These are phyloP conservation scores for Urophycis tenuis DNA, from an alignment of 2,797 vertebrate species.

Conservation along the genomic window DNA sequence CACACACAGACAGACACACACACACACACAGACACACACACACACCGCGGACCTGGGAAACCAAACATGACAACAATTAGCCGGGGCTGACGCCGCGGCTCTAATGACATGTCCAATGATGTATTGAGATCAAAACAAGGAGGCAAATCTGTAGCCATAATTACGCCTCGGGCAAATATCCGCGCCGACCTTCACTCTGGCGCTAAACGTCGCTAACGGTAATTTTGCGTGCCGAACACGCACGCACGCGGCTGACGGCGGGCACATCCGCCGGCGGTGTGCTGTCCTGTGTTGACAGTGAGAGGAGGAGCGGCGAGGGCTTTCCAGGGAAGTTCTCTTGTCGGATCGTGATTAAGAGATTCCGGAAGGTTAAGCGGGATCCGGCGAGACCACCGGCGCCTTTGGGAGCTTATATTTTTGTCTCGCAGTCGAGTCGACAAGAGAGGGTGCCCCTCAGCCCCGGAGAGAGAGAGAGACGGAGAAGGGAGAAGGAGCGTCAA, in stretches of 20 bases:
- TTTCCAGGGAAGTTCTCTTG: not conserved
- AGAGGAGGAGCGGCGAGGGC: not conserved
- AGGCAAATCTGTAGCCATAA: constrained; percentile 13
- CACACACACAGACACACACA: too few relatives aligned
- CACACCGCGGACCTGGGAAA: constrained; percentile 16
- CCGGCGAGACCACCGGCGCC: constrained; percentile 15
- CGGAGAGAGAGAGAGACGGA: constrained; percentile 25
- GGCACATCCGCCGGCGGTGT: too few relatives aligned
- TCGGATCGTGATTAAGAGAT: not conserved
- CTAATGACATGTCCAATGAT: constrained; percentile 16
- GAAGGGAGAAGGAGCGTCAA: constrained; percentile 48
- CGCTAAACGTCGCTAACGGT: not conserved
- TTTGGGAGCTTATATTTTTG: constrained; percentile 14
- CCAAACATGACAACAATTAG: constrained; percentile 34
- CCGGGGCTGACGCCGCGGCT: constrained; percentile 15
- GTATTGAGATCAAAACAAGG: constrained; percentile 14
- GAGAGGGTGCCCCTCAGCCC: constrained; percentile 7
- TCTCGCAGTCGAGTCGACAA: constrained; percentile 44
- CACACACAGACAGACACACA: too few relatives aligned
- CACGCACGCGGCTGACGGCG: too few relatives aligned
- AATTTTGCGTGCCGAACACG: not conserved
- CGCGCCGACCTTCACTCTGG: not conserved
- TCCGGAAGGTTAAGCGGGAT: constrained; percentile 11
- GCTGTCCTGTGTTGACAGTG: not conserved
- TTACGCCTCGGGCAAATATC: constrained; percentile 13